A percentile compares a stretch with the other conserved stretches of the same genome.
Conservation (phyloP, 2,113 vertebrate species). For the Phyllostomus hastatus region DNA sequence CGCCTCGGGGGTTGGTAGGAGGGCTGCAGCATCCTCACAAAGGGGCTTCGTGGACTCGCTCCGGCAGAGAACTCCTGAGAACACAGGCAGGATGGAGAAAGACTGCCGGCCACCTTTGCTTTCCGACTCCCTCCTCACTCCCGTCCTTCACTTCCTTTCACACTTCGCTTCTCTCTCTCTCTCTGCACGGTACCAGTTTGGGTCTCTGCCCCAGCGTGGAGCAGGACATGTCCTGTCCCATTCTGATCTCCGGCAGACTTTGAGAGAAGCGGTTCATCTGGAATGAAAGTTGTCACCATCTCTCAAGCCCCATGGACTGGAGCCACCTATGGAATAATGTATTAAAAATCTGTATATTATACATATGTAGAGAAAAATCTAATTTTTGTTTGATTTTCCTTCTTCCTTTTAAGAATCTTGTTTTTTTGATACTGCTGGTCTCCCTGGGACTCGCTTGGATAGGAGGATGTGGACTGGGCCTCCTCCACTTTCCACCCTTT, state of each 20-base stretch:
- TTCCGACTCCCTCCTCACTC: not conserved
- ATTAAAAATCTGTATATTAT: constrained; percentile 82
- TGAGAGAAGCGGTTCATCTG: constrained; percentile 30
- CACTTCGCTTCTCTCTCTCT: not conserved
- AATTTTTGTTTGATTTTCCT: constrained; percentile 73
- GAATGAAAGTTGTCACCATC: constrained; percentile 36
- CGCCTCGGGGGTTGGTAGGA: not conserved
- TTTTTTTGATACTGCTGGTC: constrained; percentile 10
- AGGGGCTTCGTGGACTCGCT: not conserved
- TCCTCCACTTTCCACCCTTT: not conserved
- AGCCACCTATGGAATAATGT: constrained; percentile 70
- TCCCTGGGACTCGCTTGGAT: constrained; percentile 23
- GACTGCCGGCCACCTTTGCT: constrained; percentile 19
- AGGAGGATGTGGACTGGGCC: not conserved
- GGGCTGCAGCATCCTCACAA: not conserved
- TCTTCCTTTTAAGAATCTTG: constrained; percentile 46
- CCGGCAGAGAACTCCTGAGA: not conserved
- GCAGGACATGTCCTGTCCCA: not conserved
- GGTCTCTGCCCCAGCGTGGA: not conserved
- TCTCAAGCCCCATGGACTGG: constrained; percentile 67
- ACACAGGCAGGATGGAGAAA: not conserved
- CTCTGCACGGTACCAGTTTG: not conserved
- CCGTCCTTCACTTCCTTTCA: not conserved
- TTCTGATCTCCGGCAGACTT: constrained; percentile 19
- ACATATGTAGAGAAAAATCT: constrained; percentile 80